These are phyloP conservation scores for Lepidochrysops patricia DNA, from an alignment of 2,888 invertebrate genomes.

Conservation along the genomic window DNA sequence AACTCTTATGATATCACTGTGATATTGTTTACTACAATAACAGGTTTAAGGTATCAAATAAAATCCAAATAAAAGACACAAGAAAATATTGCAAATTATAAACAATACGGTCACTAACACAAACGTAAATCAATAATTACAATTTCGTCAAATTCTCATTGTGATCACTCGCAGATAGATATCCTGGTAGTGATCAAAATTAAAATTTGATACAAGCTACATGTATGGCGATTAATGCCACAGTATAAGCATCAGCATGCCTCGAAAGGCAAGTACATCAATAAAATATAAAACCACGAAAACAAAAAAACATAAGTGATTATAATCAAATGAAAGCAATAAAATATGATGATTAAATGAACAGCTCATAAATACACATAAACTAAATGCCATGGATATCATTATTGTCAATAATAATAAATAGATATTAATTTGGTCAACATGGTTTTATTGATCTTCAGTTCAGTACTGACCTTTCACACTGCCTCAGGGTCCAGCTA, in stretches of 20 bases:
- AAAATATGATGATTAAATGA: slow-evolving; percentile 34
- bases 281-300: slow-evolving; percentile 38
- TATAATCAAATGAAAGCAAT: slow-evolving; percentile 46
- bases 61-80: slow-evolving; percentile 53
- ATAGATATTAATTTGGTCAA: background rate
- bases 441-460: background rate
- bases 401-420: slow-evolving; percentile 11
- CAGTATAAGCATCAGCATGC: slow-evolving; percentile 67
- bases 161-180: background rate
- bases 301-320: slow-evolving; percentile 36
- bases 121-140: background rate
- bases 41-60: slow-evolving; percentile 38
- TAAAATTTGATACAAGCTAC: slow-evolving; percentile 3
- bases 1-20: slow-evolving; percentile 62
- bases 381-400: slow-evolving; percentile 24
- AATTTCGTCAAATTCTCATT: slow-evolving; percentile 15
- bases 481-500: slow-evolving; percentile 98
- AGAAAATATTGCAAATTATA: slow-evolving; percentile 53
- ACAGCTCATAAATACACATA: slow-evolving; percentile 27
- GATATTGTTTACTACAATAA: slow-evolving; percentile 56
- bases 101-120: slow-evolving; percentile 32
- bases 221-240: slow-evolving; percentile 44
- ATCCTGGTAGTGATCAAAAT: background rate
- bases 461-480: slow-evolving; percentile 89
- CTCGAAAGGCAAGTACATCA: slow-evolving; percentile 53